A percentile compares a stretch with the other conserved stretches of the same genome.
phyloP scores from a whole-genome alignment of 2,797 vertebrate species.

The Onychomys leucogaster region DNA sequence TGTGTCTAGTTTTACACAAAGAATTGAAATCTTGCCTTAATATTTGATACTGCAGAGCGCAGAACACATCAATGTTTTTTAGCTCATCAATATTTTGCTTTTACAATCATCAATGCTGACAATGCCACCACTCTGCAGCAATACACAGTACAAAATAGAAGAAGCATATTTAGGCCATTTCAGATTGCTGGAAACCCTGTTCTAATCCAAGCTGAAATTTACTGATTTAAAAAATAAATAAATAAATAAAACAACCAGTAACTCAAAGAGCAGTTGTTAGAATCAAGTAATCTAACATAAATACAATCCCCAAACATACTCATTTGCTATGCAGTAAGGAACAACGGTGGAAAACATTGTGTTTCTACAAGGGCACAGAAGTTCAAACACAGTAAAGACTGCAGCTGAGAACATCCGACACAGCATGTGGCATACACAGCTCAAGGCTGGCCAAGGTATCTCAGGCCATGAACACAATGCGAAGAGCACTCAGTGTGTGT shows the following conservation, averaged over 20 bases:
- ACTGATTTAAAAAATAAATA: not conserved
- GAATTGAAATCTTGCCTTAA: not conserved
- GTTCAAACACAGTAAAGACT: not conserved
- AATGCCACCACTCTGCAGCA: not conserved
- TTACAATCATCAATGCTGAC: not conserved
- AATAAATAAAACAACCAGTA: not conserved
- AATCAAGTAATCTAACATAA: not conserved
- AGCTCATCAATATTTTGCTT: not conserved
- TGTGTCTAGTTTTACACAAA: not conserved
- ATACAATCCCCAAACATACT: not conserved
- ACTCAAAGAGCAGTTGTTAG: not conserved
- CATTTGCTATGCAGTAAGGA: not conserved
- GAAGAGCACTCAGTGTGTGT: too few species aligned
- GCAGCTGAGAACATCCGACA: not conserved
- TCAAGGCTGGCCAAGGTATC: not conserved
- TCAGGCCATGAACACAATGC: too few species aligned
- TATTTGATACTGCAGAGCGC: not conserved
- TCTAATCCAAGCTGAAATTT: not conserved
- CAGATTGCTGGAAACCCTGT: not conserved
- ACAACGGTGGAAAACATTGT: not conserved
- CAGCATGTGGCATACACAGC: too few species aligned
- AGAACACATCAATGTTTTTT: not conserved
- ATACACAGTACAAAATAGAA: not conserved
- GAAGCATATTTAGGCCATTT: not conserved
- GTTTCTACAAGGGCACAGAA: not conserved